Evolutionary conservation across 2,113 vertebrate genomes (phyloP).

Genomic region (Colinus virginianus): DNA sequence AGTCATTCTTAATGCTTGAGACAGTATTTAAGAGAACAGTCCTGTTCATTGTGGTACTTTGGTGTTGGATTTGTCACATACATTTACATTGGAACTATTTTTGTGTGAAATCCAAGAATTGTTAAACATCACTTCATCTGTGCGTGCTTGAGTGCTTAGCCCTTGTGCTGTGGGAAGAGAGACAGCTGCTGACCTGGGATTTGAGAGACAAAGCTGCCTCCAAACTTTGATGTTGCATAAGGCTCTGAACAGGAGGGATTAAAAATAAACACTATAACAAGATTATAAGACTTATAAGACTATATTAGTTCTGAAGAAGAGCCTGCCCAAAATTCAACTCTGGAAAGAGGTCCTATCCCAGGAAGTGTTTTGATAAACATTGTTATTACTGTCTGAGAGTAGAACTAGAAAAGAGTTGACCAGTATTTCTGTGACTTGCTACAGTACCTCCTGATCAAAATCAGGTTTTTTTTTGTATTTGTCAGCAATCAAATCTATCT

Average conservation of each 20-base stretch:
- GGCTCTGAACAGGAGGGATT: not conserved
- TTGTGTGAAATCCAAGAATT: not conserved
- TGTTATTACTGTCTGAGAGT: not conserved
- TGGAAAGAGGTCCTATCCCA: not conserved
- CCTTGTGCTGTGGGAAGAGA: not conserved
- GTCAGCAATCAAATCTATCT: not conserved
- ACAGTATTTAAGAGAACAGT: not conserved
- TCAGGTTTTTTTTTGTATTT: not conserved
- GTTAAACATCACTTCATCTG: not conserved
- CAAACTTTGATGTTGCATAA: not conserved
- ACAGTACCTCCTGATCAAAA: not conserved
- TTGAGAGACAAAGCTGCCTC: not conserved
- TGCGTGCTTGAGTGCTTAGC: not conserved
- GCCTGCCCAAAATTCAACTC: not conserved
- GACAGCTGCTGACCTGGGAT: not conserved
- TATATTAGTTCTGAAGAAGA: not conserved
- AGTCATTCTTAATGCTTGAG: not conserved
- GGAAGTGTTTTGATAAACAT: not conserved
- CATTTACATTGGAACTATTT: not conserved
- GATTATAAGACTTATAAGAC: not conserved
- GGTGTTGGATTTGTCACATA: not conserved
- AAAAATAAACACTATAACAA: not conserved
- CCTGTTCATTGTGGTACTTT: not conserved
- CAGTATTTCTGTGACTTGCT: not conserved
- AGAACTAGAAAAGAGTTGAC: not conserved